Conservation (phyloP, 37 sponge, comb jelly and placozoan species). For the Oscarella lobularis region DNA sequence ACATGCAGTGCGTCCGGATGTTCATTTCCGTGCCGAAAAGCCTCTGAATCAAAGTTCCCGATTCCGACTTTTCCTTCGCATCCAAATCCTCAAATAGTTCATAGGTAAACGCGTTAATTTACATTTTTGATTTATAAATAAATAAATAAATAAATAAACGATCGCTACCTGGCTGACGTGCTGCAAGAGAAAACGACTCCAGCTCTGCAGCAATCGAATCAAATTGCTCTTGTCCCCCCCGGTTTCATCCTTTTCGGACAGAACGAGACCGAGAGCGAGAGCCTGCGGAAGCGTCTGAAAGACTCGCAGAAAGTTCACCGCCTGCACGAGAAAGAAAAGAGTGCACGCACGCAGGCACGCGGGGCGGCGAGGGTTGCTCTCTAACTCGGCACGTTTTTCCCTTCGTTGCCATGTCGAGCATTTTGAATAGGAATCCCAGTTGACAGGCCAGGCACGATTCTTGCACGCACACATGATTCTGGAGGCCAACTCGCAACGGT, state of each 20-base stretch:
- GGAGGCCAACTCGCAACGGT: conserved; percentile 43
- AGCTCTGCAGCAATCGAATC: conserved; percentile 53
- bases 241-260: conserved; percentile 32
- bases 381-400: no score
- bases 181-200: conserved; percentile 69
- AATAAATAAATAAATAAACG: neutral
- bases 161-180: conserved; percentile 43
- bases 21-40: conserved; percentile 50
- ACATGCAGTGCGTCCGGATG: conserved; percentile 34
- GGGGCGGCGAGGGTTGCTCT: no score
- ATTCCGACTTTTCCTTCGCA: no score
- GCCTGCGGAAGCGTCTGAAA: conserved; percentile 67
- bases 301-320: conserved; percentile 53
- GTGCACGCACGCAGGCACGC: neutral
- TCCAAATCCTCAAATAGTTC: no score
- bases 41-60: conserved; percentile 25
- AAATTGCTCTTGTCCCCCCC: conserved; percentile 44
- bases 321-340: conserved; percentile 8
- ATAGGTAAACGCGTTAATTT: no score
- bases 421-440: conserved; percentile 69
- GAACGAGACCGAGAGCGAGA: conserved; percentile 49
- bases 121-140: no score
- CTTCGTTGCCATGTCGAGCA: conserved; percentile 46
- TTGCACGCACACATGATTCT: conserved; percentile 56
- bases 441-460: conserved; percentile 80